Base-by-base conservation (phyloP, 2,113 vertebrate species). In the Lichenostomus cassidix region DNA sequence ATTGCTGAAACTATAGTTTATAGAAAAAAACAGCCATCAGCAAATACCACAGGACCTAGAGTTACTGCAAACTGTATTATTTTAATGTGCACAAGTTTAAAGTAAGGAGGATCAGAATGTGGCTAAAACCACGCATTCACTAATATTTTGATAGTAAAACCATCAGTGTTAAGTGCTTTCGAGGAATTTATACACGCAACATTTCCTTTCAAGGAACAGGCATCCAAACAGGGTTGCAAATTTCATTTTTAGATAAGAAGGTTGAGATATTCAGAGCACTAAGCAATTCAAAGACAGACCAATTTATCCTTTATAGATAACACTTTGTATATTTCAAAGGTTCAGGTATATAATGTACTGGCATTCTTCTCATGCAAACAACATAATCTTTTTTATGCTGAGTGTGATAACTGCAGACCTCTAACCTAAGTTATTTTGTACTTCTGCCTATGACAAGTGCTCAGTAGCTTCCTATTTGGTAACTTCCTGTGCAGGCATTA, bases 291-390 rank as follows among this genome's bases (percentile, higher is more conserved):
- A 81, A 95, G 58, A 83, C 77, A 93, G 58, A 91, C 64, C 83
- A 91, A 92, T 95, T 94, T 88, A 91, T 83, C 74, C 81, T 91
- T 92, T 89, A 86, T 1, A 95, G 95, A 89, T 83, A 97, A 89
- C 78, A 83, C 60, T 39, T 71, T 60, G 17, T 63, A 12, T 82
- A 85, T 93, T 96, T 83, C 82, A 76, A 73, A 92, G 81, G 88
- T 91, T 85, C 64, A 37, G 35, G 53, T 60, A 10, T 85, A 89
- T 92, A 85, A 53, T 60, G 67, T 67, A 74, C 55, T 37, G 37
- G 65, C 62, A 90, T 71, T 94, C 82, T 94, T 83, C 89, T 62
- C 55, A 62, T 39, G 20, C 76, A 92, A 91, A 90, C 87, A 95
- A 95, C 85, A 79, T 52, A 75, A 89, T 62, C 62, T 76, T 85